Conservation (phyloP, 2,888 invertebrate genomes). For the Drosophila phalerata region DNA sequence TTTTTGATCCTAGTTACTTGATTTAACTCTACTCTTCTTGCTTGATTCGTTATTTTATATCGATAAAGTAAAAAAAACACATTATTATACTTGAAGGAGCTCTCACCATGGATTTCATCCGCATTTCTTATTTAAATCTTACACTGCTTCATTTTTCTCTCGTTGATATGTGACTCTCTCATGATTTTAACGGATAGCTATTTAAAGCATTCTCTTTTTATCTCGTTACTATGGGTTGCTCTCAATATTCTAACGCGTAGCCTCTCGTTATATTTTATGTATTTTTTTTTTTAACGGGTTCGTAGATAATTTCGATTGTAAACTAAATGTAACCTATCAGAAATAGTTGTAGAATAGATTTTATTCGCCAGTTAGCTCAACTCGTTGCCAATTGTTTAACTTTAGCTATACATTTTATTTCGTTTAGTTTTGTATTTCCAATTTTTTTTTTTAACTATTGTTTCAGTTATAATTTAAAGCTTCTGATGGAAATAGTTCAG, state of each 20-base stretch:
- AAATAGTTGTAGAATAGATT: neutral
- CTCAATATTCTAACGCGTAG: neutral
- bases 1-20: too few relatives aligned
- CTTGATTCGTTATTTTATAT: neutral
- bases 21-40: neutral
- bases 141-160: neutral
- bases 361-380: neutral
- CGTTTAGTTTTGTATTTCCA: neutral
- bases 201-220: too few relatives aligned
- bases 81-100: neutral
- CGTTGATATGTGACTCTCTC: neutral
- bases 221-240: neutral
- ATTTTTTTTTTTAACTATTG: constrained; percentile 29
- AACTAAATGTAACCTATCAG: neutral
- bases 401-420: constrained; percentile 15
- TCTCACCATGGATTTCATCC: neutral
- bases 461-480: constrained; percentile 51
- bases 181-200: neutral
- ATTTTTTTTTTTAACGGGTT: neutral
- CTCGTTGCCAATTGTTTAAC: constrained; percentile 21
- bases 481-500: constrained; percentile 34
- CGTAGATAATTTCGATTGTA: neutral
- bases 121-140: neutral
- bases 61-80: neutral
- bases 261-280: neutral